phyloP scores from a whole-genome alignment of 2,797 vertebrate genomes.

The Gadopsis bispinosus region DNA sequence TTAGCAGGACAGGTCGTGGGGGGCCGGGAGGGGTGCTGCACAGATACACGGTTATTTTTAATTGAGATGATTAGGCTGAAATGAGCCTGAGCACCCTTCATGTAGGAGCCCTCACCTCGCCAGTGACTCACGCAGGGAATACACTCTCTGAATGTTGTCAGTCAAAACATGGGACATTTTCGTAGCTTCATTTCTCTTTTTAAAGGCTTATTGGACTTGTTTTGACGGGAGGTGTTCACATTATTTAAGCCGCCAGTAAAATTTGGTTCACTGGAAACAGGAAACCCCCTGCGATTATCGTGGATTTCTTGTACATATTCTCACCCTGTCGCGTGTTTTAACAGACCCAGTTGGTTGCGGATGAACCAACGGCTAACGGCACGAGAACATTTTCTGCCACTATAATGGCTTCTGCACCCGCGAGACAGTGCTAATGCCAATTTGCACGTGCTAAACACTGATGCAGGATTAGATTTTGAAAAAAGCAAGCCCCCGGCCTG shows the following conservation, averaged over 20 bases:
- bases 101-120: constrained; percentile 39
- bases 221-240: constrained; percentile 56
- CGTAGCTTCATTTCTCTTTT: constrained; percentile 42
- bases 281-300: constrained; percentile 66
- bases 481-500: constrained; percentile 55
- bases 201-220: constrained; percentile 61
- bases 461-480: constrained; percentile 66
- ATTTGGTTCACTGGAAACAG: constrained; percentile 59
- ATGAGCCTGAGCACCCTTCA: constrained; percentile 37
- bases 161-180: constrained; percentile 61
- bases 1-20: constrained; percentile 13
- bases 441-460: constrained; percentile 81
- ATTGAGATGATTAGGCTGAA: constrained; percentile 57
- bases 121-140: constrained; percentile 42
- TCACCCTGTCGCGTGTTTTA: constrained; percentile 59
- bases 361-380: constrained; percentile 31
- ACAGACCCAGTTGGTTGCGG: constrained; percentile 55
- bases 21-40: constrained; percentile 15
- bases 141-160: constrained; percentile 55
- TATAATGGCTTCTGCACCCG: constrained; percentile 70
- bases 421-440: constrained; percentile 72
- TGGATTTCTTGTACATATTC: constrained; percentile 69
- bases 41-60: constrained; percentile 54
- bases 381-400: constrained; percentile 44
- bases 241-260: constrained; percentile 57